Evolutionary conservation across 1,140 invertebrate species (phyloP).

Genomic region (Lepidotrigona ventralis): DNA sequence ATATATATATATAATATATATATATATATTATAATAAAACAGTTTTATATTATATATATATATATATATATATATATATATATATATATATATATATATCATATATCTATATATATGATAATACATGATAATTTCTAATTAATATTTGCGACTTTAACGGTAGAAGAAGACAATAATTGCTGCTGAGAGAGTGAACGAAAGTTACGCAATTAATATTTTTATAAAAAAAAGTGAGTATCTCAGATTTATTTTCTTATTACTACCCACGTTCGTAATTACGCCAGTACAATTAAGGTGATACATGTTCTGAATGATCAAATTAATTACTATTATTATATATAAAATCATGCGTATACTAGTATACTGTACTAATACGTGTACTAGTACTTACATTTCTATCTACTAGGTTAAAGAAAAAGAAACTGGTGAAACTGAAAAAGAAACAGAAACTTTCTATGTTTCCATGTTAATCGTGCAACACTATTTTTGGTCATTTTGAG

Average conservation of each 20-base stretch:
- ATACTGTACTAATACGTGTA: no score
- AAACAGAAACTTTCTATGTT: not conserved
- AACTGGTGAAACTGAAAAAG: not conserved
- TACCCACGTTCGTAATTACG: not conserved
- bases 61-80: no score
- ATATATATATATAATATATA: no score
- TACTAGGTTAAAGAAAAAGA: not conserved
- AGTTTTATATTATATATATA: no score
- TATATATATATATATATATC: no score
- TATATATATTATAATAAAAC: no score
- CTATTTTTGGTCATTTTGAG: conserved; percentile 11
- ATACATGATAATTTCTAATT: not conserved
- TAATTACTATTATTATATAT: no score
- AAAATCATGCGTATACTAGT: no score
- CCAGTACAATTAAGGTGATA: not conserved
- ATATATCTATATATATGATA: no score
- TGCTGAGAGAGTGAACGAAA: rapidly evolving
- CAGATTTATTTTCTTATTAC: no score
- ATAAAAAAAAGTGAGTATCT: not conserved
- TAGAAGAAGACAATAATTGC: rapidly evolving
- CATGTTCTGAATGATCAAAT: not conserved
- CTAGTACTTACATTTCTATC: no score
- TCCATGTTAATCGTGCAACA: not conserved
- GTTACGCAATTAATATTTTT: not conserved
- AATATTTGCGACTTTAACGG: not conserved